These are phyloP conservation scores for Molanna angustata DNA, from an alignment of 2,888 invertebrate species.

Conservation along the genomic window DNA sequence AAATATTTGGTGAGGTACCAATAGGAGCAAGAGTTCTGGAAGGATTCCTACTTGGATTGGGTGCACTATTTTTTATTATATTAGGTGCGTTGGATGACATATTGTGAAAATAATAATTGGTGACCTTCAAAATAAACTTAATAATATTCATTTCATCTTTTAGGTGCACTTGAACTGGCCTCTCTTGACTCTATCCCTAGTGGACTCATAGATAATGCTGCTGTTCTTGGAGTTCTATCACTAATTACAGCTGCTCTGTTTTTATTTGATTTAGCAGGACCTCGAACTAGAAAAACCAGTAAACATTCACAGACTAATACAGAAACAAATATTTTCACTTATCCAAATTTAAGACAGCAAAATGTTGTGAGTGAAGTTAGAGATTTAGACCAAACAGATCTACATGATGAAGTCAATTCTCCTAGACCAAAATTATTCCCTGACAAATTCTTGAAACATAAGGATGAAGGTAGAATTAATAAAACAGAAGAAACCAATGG, in stretches of 20 bases:
- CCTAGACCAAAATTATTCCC: slow-evolving; percentile 24
- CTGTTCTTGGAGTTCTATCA: slow-evolving; percentile 66
- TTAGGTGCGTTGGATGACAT: slow-evolving; percentile 60
- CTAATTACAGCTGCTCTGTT: slow-evolving; percentile 66
- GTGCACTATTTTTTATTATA: slow-evolving; percentile 65
- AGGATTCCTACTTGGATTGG: slow-evolving; percentile 66
- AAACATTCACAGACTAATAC: slow-evolving; percentile 46
- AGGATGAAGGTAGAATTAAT: slow-evolving; percentile 4
- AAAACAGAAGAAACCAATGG: slow-evolving; percentile 36
- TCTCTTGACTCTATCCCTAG: slow-evolving; percentile 69
- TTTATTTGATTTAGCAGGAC: slow-evolving; percentile 64
- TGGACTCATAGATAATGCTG: slow-evolving; percentile 67
- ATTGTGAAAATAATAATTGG: too few species aligned
- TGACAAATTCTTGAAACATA: slow-evolving; percentile 25
- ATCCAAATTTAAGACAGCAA: slow-evolving; percentile 37
- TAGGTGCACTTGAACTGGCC: slow-evolving; percentile 67
- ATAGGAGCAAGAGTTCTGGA: slow-evolving; percentile 62
- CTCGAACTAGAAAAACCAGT: slow-evolving; percentile 49
- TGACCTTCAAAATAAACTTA: too few species aligned
- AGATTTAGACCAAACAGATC: slow-evolving; percentile 8
- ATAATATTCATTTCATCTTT: too few species aligned
- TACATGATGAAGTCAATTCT: slow-evolving; percentile 27
- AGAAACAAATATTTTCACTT: slow-evolving; percentile 19
- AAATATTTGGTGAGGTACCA: slow-evolving; percentile 64
- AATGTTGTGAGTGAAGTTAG: slow-evolving; percentile 15